Conservation (phyloP, 2,113 vertebrate genomes). For the Diphyllodes magnificus region DNA sequence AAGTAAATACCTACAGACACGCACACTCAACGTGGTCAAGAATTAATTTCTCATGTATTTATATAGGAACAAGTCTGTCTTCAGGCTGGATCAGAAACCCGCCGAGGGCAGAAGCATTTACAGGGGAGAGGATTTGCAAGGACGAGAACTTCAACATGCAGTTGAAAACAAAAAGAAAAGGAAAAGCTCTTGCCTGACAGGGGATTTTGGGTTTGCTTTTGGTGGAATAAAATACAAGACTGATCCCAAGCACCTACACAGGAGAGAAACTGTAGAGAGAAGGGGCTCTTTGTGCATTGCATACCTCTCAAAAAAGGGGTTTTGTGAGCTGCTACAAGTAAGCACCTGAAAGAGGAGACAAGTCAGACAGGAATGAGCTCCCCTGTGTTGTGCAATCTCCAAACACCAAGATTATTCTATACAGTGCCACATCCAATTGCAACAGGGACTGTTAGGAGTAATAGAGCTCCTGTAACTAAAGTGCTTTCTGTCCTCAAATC, state of each 20-base stretch:
- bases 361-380: neutral
- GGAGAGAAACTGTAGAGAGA: neutral
- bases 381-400: neutral
- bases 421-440: constrained; percentile 47
- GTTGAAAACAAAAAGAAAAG: neutral
- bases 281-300: neutral
- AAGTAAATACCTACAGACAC: neutral
- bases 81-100: neutral
- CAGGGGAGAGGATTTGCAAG: neutral
- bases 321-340: neutral
- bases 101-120: neutral
- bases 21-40: rapidly evolving
- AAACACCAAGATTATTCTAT: neutral
- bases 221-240: neutral
- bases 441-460: neutral
- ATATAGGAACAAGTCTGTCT: too few relatives aligned
- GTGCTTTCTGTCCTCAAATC: constrained; percentile 42
- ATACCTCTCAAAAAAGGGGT: neutral
- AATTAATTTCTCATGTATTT: neutral
- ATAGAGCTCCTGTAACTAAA: constrained; percentile 57
- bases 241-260: neutral
- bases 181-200: neutral
- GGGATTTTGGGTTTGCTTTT: neutral
- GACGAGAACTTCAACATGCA: neutral
- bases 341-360: neutral